Evolutionary conservation across 2,797 vertebrate species (phyloP).

Genomic region (Hozukius guyotensis): DNA sequence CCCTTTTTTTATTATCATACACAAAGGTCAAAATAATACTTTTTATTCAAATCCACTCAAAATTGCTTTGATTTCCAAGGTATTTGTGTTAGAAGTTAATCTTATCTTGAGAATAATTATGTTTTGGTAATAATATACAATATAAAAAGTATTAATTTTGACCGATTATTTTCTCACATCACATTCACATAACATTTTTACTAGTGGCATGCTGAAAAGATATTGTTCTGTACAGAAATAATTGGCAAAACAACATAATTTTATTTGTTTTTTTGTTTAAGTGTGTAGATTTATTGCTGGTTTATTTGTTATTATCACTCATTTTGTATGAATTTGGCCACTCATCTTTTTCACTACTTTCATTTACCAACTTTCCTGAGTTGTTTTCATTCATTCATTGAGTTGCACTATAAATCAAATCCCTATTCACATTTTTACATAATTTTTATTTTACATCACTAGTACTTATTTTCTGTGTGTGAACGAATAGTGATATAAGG

Average conservation of each 20-base stretch:
- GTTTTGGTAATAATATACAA: background rate
- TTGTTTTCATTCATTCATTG: conserved; percentile 34
- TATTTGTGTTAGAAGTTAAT: background rate
- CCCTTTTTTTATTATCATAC: background rate
- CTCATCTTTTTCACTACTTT: background rate
- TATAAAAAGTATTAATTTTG: conserved; percentile 49
- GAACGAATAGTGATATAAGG: background rate
- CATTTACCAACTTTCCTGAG: background rate
- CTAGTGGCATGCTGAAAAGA: conserved; percentile 33
- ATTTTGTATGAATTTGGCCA: conserved; percentile 26
- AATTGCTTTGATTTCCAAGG: background rate
- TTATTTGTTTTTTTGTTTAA: conserved; percentile 49
- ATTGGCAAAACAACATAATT: conserved; percentile 69
- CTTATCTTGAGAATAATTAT: background rate
- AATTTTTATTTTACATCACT: background rate
- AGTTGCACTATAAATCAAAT: conserved; percentile 7
- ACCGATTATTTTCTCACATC: conserved; percentile 6
- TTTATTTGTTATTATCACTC: conserved; percentile 7
- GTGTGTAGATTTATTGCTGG: background rate
- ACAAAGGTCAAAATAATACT: conserved; percentile 47
- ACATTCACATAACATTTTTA: conserved; percentile 13
- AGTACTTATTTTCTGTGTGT: conserved; percentile 10
- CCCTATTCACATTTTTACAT: conserved; percentile 16
- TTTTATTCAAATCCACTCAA: conserved; percentile 4
- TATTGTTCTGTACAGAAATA: conserved; percentile 89